Conservation (phyloP, 2,888 invertebrate species). For the Gryllus longicercus region DNA sequence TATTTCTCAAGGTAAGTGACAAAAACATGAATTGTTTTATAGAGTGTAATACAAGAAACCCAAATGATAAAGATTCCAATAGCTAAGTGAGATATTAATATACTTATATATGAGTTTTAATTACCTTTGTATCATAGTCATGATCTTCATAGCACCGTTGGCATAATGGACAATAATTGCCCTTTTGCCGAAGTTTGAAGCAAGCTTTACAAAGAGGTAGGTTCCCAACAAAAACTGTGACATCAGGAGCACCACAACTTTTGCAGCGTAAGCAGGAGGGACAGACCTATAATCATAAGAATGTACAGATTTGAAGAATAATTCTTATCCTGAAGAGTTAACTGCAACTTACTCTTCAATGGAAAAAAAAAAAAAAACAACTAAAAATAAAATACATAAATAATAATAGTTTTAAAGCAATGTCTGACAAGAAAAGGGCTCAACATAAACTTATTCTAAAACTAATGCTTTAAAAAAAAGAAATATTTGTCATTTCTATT, state of each 20-base stretch:
- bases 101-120: no score
- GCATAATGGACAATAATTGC: conserved; percentile 88
- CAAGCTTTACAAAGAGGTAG: conserved; percentile 82
- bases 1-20: no score
- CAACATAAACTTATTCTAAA: no score
- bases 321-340: not conserved
- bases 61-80: no score
- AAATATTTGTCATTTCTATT: no score
- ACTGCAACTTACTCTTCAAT: not conserved
- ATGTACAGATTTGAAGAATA: not conserved
- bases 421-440: no score
- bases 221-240: conserved; percentile 77
- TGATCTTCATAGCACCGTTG: conserved; percentile 88
- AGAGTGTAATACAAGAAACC: no score
- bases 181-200: conserved; percentile 80
- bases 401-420: conserved; percentile 34
- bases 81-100: no score
- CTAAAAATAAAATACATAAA: conserved; percentile 45
- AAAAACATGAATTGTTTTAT: no score
- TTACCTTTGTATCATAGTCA: conserved; percentile 79
- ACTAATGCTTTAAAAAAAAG: no score
- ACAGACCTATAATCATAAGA: conserved; percentile 44
- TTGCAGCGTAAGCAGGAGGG: conserved; percentile 78
- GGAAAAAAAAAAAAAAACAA: conserved; percentile 27
- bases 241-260: conserved; percentile 78